phyloP scores from a whole-genome alignment of 2,888 invertebrate species.

The Palloptera scutellata region DNA sequence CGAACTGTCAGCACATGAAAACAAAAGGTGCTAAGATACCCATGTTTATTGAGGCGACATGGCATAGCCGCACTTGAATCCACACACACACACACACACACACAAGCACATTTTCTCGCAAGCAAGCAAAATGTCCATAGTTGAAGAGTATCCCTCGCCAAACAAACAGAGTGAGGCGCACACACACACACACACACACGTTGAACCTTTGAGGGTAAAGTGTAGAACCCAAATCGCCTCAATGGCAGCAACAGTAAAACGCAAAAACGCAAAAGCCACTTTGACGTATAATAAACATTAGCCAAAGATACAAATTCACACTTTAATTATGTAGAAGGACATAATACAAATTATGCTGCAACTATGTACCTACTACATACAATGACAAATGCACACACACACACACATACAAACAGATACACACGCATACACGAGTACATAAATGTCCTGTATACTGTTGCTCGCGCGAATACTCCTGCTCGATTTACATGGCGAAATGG shows the following conservation, averaged over 20 bases:
- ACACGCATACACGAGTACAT: too few relatives aligned
- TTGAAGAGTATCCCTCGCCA: not conserved
- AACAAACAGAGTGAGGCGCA: not conserved
- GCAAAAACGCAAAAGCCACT: conserved; percentile 1
- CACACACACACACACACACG: not conserved
- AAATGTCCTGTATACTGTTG: not conserved
- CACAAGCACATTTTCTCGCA: not conserved
- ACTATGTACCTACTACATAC: too few relatives aligned
- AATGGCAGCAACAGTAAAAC: too few relatives aligned
- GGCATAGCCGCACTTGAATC: not conserved
- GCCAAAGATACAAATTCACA: conserved; percentile 19
- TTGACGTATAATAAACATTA: conserved; percentile 20
- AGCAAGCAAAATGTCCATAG: too few relatives aligned
- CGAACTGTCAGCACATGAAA: conserved; percentile 22
- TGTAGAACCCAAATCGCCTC: too few relatives aligned
- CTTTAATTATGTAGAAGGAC: conserved; percentile 25
- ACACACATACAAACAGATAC: too few relatives aligned
- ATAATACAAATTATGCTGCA: conserved; percentile 20
- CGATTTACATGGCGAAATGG: not conserved
- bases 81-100: not conserved
- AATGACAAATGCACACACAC: too few relatives aligned
- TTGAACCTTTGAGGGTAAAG: too few relatives aligned
- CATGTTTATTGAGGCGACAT: conserved; percentile 22
- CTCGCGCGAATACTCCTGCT: not conserved
- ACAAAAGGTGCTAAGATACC: conserved; percentile 21